Evolutionary conservation across 2,113 vertebrate genomes (phyloP), one percentile per base, ranked within the genome.

Genomic region (Nibea albiflora): DNA sequence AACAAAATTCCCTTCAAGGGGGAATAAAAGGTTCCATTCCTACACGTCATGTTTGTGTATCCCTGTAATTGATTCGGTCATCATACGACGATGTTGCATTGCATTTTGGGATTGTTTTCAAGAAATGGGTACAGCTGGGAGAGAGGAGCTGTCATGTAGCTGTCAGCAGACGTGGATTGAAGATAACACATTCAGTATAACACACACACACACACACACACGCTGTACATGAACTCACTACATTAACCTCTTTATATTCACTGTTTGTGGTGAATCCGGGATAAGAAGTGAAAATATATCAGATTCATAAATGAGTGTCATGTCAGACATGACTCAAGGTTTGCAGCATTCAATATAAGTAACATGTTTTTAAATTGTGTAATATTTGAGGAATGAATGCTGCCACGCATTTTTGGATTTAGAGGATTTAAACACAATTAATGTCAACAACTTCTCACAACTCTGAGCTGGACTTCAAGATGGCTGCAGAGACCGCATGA

Each of bases 61-160:
- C 62, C 26, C 1, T 0, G 14, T 69, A 61, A 76, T 66, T 44
- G 73, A 73, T 76, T 35, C 28, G 42, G 68, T 62, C 11, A 31
- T 75, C 39, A 16, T 15, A 8, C 3, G 3, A 49, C 19, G 8
- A 16, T 42, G 66, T 76, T 58, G 57, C 65, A 24, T 12, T 52
- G 61, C 22, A 46, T 68, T 84, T 42, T 62, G 58, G 76, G 68
- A 49, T 58, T 74, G 53, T 82, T 80, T 62, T 70, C 35, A 46
- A 35, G 3, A 56, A 86, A 78, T 53, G 42, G 56, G 10, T 80
- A 50, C 35, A 71, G 15, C 20, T 2, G 20, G 62, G 53, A 66
- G 65, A 28, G 14, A 20, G 31, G 11, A 65, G n/a, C 56, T 75
- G 67, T 56, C 58, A 56, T 73, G 67, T 72, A 64, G 39, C 58